Evolutionary conservation across 2,113 vertebrate species (phyloP).

Genomic region (Menidia beryllina): DNA sequence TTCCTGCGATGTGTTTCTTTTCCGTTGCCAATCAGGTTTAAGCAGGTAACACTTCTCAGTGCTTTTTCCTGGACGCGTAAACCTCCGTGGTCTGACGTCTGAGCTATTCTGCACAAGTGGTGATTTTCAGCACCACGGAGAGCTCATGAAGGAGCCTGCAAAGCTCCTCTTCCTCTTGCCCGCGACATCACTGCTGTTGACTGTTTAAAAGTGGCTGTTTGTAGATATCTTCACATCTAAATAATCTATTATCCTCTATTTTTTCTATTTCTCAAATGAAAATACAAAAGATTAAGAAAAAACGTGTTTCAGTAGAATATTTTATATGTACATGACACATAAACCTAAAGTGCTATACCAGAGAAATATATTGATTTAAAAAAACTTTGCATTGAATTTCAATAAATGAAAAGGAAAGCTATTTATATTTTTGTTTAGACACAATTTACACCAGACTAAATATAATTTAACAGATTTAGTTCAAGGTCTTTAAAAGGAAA

Average conservation of each 20-base stretch:
- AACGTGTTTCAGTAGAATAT: not conserved
- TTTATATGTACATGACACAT: too few species aligned
- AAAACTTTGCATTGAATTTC: not conserved
- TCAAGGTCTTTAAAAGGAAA: too few species aligned
- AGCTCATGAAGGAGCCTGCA: slow-evolving; percentile 62
- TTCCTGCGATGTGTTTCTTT: slow-evolving; percentile 6
- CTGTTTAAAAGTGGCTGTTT: not conserved
- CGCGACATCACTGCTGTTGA: not conserved
- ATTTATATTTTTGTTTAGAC: not conserved
- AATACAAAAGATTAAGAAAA: not conserved
- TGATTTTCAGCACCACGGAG: slow-evolving; percentile 84
- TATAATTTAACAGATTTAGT: too few species aligned
- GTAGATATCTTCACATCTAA: slow-evolving; percentile 7
- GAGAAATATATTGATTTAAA: not conserved
- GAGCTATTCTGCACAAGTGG: slow-evolving; percentile 62
- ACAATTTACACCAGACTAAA: too few species aligned
- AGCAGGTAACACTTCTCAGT: too few species aligned
- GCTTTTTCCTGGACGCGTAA: slow-evolving; percentile 61
- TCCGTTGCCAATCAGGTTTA: slow-evolving; percentile 13
- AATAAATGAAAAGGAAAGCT: not conserved
- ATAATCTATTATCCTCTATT: not conserved
- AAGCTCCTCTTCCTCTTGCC: not conserved
- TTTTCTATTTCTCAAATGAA: not conserved
- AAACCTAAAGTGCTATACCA: not conserved
- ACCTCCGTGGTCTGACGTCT: slow-evolving; percentile 44